phyloP scores from a whole-genome alignment of 1,140 invertebrate species.

The Araneus ventricosus region DNA sequence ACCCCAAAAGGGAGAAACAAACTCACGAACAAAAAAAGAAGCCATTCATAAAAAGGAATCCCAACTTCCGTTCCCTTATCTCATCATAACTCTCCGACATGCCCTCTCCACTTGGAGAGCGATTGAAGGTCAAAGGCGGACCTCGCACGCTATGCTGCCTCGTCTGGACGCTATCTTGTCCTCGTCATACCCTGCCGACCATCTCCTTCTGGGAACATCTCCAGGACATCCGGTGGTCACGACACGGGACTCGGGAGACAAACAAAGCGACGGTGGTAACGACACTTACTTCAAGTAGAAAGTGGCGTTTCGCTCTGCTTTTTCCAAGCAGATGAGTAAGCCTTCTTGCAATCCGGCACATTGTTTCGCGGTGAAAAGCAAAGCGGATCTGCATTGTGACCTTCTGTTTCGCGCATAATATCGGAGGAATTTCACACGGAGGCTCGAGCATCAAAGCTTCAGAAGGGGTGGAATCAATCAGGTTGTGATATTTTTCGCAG shows the following conservation, averaged over 20 bases:
- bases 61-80: slow-evolving; percentile 23
- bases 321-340: slow-evolving; percentile 18
- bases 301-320: background rate
- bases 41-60: background rate
- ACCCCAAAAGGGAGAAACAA: background rate
- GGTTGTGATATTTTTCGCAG: no score
- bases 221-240: slow-evolving; percentile 1
- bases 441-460: no score
- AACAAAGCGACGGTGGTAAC: slow-evolving; percentile 31
- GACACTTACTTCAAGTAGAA: background rate
- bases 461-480: no score
- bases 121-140: background rate
- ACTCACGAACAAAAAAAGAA: background rate
- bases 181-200: slow-evolving; percentile 30
- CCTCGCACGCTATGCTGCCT: background rate
- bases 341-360: background rate
- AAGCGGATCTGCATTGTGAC: slow-evolving; percentile 4
- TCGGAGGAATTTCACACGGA: no score
- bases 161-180: background rate
- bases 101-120: background rate
- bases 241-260: background rate
- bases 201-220: slow-evolving; percentile 45
- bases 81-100: slow-evolving; percentile 29
- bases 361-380: background rate
- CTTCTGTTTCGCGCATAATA: background rate